Conservation (phyloP, 2,113 vertebrate species). For the Passer domesticus region DNA sequence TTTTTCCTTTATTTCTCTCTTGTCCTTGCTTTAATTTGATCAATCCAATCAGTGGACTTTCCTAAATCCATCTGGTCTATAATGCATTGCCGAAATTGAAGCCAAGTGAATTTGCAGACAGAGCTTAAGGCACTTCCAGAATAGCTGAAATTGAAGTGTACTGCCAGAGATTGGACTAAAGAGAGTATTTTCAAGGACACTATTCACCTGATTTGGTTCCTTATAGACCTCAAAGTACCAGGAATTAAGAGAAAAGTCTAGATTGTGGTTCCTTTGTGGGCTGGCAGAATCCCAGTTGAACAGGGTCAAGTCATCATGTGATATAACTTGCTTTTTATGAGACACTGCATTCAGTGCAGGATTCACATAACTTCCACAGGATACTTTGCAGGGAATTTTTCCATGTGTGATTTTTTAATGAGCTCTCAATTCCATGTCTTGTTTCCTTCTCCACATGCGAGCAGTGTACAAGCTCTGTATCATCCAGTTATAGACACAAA, state of each 20-base stretch:
- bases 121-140: constrained; percentile 15
- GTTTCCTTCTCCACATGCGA: not conserved
- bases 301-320: not conserved
- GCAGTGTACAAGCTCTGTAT: not conserved
- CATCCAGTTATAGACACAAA: not conserved
- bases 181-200: not conserved
- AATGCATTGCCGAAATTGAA: not conserved
- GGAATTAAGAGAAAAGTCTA: not conserved
- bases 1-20: not conserved
- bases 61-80: constrained; percentile 26
- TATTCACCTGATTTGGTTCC: not conserved
- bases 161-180: not conserved
- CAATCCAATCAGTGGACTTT: constrained; percentile 1
- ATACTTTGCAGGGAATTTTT: not conserved
- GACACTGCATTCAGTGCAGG: not conserved
- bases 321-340: not conserved
- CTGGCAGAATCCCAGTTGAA: not conserved
- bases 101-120: constrained; percentile 18
- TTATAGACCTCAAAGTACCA: not conserved
- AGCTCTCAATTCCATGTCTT: not conserved
- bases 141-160: not conserved
- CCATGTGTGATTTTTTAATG: not conserved
- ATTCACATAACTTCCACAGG: not conserved
- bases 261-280: not conserved
- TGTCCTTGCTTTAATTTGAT: not conserved